phyloP scores from a whole-genome alignment of 2,888 invertebrate species.

The Chymomyza procnemis region DNA sequence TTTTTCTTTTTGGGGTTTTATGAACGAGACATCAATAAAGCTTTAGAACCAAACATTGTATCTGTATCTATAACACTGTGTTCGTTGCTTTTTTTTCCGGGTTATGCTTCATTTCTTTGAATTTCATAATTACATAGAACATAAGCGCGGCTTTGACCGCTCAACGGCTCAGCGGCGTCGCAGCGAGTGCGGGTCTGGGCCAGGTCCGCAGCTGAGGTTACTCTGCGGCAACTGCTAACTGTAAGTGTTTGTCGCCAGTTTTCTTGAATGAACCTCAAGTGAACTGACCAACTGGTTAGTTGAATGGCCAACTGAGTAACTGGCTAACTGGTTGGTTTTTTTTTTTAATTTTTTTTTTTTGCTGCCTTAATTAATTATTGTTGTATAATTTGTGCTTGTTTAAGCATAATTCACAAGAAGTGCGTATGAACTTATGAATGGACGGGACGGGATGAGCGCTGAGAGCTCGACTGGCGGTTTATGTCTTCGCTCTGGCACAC shows the following conservation, averaged over 20 bases:
- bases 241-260: slow-evolving; percentile 35
- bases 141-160: slow-evolving; percentile 59
- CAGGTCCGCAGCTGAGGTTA: slow-evolving; percentile 24
- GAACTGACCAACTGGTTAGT: slow-evolving; percentile 33
- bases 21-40: slow-evolving; percentile 7
- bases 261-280: slow-evolving; percentile 63
- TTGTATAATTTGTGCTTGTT: slow-evolving; percentile 65
- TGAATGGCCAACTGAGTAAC: slow-evolving; percentile 26
- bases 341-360: slow-evolving; percentile 22
- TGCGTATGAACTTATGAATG: slow-evolving; percentile 15
- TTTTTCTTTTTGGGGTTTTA: slow-evolving; percentile 42
- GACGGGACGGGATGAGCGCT: not conserved
- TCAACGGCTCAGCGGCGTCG: slow-evolving; percentile 63
- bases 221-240: slow-evolving; percentile 1
- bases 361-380: slow-evolving; percentile 68
- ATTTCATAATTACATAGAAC: slow-evolving; percentile 65
- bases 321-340: slow-evolving; percentile 26
- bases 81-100: slow-evolving; percentile 26
- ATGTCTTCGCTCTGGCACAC: slow-evolving; percentile 25
- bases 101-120: slow-evolving; percentile 65
- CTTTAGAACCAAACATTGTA: not conserved
- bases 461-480: not conserved
- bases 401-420: slow-evolving; percentile 41
- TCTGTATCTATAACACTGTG: slow-evolving; percentile 7
- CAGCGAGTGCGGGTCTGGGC: not conserved